Evolutionary conservation across 2,113 vertebrate species (phyloP), one percentile per base, ranked within the genome.

Genomic region (Montifringilla adamsi): DNA sequence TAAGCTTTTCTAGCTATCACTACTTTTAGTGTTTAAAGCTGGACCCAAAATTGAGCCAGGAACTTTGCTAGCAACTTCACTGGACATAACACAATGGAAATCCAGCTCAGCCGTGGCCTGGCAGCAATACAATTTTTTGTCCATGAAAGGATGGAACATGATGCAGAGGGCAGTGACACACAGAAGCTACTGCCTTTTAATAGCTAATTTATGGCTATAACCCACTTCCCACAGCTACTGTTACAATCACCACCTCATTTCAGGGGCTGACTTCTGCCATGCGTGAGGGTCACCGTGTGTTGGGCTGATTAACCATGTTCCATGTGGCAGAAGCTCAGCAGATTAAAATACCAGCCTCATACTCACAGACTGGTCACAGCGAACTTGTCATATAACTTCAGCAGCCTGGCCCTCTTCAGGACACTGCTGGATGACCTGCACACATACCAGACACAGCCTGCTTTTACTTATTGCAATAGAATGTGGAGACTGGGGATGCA

Each of bases 391-490:
- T 9, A 0, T 4, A 79, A 41, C 43, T 87, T 58, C 0, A 68
- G 31, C n/a, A 82, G 24, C 31, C 77, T 64, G 76, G 4, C 18
- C 11, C 49, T 62, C 62, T 11, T 55, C 47, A 41, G 59, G 27
- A 37, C 58, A 21, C 23, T 8, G 11, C 49, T 21, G 47, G 70
- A 9, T 39, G 44, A 46, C 31, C 7, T 15, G 31, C 22, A 84
- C 46, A 21, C 15, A 33, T 3, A 59, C 13, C 37, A 80, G 43
- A 35, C 7, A 17, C 52, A 74, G 39, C 7, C 43, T 73, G 20
- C 0, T 46, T 60, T 53, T 10, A 58, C 6, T 30, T 22, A 44
- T 0, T 19, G 15, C 37, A 37, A 13, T 3, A 50, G 11, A 30
- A 30, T 15, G 11, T 39, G 30, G 21, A 82, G 50, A 33, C 0